phyloP scores from a whole-genome alignment of 2,113 vertebrate genomes.

The Pholis gunnellus region DNA sequence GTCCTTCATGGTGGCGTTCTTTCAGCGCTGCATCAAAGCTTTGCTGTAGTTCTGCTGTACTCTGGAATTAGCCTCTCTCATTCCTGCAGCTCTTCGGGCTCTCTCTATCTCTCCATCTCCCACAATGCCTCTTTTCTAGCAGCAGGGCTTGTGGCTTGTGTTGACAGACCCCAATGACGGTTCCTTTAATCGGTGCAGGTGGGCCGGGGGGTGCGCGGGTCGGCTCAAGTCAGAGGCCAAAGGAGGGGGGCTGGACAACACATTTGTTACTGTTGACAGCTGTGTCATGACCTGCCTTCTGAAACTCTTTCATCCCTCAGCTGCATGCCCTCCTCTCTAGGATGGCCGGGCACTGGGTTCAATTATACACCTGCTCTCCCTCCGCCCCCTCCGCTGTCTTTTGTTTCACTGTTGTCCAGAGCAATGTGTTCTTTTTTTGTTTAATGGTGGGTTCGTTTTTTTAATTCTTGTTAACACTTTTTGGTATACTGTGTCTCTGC shows the following conservation, averaged over 20 bases:
- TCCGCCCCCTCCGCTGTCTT: constrained; percentile 10
- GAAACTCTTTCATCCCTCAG: constrained; percentile 71
- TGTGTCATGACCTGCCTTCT: constrained; percentile 63
- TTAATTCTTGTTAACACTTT: not conserved
- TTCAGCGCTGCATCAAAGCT: constrained; percentile 56
- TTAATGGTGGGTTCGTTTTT: not conserved
- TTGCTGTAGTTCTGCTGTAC: constrained; percentile 61
- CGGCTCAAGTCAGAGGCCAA: constrained; percentile 42
- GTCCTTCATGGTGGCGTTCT: constrained; percentile 39
- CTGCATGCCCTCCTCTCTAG: constrained; percentile 35
- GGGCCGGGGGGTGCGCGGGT: constrained; percentile 53
- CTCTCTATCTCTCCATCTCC: constrained; percentile 72
- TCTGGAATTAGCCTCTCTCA: constrained; percentile 71
- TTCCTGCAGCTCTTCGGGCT: constrained; percentile 67
- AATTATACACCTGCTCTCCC: constrained; percentile 69
- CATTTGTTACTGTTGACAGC: constrained; percentile 84
- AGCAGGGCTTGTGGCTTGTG: constrained; percentile 52
- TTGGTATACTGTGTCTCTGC: constrained; percentile 43
- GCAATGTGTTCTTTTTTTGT: not conserved
- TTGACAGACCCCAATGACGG: constrained; percentile 72
- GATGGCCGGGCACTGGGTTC: constrained; percentile 71
- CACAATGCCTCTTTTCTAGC: constrained; percentile 57
- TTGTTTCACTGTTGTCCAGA: constrained; percentile 15
- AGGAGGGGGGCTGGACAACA: constrained; percentile 60
- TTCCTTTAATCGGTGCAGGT: constrained; percentile 84